Percentiles rank a stretch among this genome's conserved stretches.
Conservation (phyloP, 2,888 invertebrate species). For the Coenonympha glycerion region DNA sequence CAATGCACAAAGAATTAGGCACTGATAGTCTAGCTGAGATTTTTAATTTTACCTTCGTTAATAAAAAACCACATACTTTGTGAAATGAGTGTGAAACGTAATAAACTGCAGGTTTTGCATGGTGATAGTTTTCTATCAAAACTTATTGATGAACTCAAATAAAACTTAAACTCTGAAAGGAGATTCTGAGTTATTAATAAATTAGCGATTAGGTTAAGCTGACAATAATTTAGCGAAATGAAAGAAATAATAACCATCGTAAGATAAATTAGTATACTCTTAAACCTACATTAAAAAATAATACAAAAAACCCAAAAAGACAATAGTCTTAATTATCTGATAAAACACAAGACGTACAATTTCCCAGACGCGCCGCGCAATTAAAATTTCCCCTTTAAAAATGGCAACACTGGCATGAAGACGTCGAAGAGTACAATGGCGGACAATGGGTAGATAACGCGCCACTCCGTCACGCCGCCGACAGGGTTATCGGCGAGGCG, state of each 20-base stretch:
- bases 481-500: constrained; percentile 68
- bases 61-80: too few relatives aligned
- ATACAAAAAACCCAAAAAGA: background rate
- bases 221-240: too few relatives aligned
- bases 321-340: constrained; percentile 9
- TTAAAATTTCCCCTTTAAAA: constrained; percentile 26
- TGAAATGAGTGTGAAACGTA: too few relatives aligned
- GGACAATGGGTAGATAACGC: constrained; percentile 56
- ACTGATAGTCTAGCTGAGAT: too few relatives aligned
- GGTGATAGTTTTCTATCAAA: too few relatives aligned
- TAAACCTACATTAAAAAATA: background rate
- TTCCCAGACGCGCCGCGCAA: constrained; percentile 18
- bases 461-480: constrained; percentile 70
- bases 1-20: too few relatives aligned
- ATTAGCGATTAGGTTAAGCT: too few relatives aligned
- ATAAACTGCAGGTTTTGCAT: too few relatives aligned
- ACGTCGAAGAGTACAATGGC: constrained; percentile 58
- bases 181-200: too few relatives aligned
- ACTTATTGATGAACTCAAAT: too few relatives aligned
- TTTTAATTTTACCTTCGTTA: too few relatives aligned
- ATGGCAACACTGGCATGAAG: constrained; percentile 43
- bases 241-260: background rate
- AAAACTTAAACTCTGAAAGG: too few relatives aligned
- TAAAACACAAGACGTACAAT: constrained; percentile 5
- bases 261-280: background rate